phyloP scores from a whole-genome alignment of 2,113 vertebrate genomes.

The Lycocorax pyrrhopterus region DNA sequence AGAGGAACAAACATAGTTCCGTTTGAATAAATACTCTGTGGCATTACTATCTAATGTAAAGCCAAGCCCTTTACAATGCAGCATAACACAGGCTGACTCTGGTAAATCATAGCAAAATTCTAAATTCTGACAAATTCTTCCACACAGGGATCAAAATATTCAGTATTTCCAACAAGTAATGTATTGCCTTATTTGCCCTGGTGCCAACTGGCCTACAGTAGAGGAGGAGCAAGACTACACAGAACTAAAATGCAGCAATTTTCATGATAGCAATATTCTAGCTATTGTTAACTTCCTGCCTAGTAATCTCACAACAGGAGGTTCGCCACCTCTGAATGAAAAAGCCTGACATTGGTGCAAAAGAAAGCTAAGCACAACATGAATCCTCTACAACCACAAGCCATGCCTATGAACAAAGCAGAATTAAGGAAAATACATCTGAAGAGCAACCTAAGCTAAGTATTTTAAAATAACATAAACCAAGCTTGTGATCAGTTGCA shows the following conservation, averaged over 20 bases:
- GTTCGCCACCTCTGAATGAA: not conserved
- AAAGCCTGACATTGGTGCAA: not conserved
- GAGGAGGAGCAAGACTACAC: not conserved
- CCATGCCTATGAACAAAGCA: not conserved
- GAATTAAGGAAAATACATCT: not conserved
- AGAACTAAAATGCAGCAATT: not conserved
- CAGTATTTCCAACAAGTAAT: not conserved
- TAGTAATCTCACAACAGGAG: not conserved
- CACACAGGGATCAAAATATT: not conserved
- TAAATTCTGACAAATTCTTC: not conserved
- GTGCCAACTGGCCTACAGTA: not conserved
- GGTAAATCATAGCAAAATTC: not conserved
- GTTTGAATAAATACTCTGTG: not conserved
- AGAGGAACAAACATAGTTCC: not conserved
- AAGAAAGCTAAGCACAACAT: not conserved
- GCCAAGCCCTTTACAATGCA: not conserved
- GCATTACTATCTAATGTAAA: not conserved
- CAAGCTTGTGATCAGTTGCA: not conserved
- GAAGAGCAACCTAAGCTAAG: not conserved
- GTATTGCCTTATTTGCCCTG: not conserved
- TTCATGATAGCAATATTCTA: not conserved
- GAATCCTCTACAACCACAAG: not conserved
- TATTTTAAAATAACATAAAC: not conserved
- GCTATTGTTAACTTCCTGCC: not conserved
- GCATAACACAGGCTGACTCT: not conserved